A percentile compares a stretch with the other conserved stretches of the same genome.
Conservation (phyloP, 2,113 vertebrate genomes). For the Thunnus maccoyii region DNA sequence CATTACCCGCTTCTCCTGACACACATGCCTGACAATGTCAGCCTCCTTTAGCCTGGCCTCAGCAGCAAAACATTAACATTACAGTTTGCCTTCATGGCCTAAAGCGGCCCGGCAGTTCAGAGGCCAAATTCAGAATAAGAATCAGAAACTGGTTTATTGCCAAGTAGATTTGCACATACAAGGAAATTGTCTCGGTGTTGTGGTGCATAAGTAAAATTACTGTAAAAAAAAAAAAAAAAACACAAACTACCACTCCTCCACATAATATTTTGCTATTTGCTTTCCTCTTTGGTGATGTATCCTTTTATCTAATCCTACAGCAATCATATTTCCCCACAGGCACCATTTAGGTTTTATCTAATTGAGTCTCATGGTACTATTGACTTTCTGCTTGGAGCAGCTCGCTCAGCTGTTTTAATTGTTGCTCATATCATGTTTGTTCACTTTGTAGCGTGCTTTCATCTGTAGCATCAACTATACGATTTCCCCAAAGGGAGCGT, state of each 20-base stretch:
- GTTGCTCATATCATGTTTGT: neutral
- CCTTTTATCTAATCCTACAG: neutral
- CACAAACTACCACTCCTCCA: neutral
- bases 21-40: too few species aligned
- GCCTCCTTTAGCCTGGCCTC: neutral
- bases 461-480: neutral
- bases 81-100: neutral
- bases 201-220: neutral
- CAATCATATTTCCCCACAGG: neutral
- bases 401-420: neutral
- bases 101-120: constrained; percentile 2
- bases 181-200: too few species aligned
- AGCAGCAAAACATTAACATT: neutral
- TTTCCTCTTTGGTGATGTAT: neutral
- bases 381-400: neutral
- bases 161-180: too few species aligned
- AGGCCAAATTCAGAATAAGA: neutral
- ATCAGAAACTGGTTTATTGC: too few species aligned
- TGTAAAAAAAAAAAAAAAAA: too few species aligned
- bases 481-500: neutral
- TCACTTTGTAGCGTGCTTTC: neutral
- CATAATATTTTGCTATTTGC: neutral
- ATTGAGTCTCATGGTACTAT: neutral
- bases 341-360: neutral
- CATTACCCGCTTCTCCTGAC: neutral